A percentile compares a stretch with the other conserved stretches of the same genome.
These are phyloP conservation scores for Cylas formicarius DNA, from an alignment of 1,140 invertebrate genomes.

Conservation along the genomic window DNA sequence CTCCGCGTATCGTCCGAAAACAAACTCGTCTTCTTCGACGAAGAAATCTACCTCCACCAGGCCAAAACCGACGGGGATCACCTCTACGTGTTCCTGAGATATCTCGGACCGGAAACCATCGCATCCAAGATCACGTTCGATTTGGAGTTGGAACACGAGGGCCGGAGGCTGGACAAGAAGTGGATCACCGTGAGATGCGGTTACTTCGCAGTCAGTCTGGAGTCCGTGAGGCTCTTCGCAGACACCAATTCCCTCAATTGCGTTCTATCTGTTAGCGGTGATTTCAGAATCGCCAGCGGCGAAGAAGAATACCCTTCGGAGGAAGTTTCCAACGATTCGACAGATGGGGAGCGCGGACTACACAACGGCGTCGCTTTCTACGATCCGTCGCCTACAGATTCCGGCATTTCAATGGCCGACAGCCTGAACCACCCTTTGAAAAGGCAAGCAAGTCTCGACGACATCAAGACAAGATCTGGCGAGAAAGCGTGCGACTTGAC, in stretches of 20 bases:
- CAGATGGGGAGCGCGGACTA: conserved; percentile 1
- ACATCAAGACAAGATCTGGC: background rate
- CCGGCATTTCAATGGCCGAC: conserved; percentile 3
- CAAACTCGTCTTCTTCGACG: conserved; percentile 23
- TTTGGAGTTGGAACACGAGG: conserved; percentile 17
- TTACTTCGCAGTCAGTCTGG: conserved; percentile 16
- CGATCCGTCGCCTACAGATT: no score
- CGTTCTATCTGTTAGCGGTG: conserved; percentile 12
- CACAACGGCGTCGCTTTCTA: no score
- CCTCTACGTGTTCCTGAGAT: conserved; percentile 27
- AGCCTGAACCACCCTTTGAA: background rate
- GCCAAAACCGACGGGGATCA: conserved; percentile 15
- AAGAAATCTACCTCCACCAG: conserved; percentile 35
- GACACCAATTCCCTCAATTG: conserved; percentile 10
- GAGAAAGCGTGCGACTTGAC: background rate
- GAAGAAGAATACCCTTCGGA: conserved; percentile 6
- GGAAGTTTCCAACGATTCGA: conserved; percentile 1
- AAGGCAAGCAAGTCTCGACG: conserved; percentile 8
- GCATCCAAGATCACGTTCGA: conserved; percentile 26
- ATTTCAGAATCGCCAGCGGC: conserved; percentile 5
- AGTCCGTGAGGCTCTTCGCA: conserved; percentile 15
- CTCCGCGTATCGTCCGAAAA: conserved; percentile 26
- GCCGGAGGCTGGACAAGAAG: conserved; percentile 10
- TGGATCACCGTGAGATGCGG: conserved; percentile 15
- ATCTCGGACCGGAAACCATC: conserved; percentile 43